Evolutionary conservation across 2,797 vertebrate genomes (phyloP).

Genomic region (Epinephelus malabaricus): DNA sequence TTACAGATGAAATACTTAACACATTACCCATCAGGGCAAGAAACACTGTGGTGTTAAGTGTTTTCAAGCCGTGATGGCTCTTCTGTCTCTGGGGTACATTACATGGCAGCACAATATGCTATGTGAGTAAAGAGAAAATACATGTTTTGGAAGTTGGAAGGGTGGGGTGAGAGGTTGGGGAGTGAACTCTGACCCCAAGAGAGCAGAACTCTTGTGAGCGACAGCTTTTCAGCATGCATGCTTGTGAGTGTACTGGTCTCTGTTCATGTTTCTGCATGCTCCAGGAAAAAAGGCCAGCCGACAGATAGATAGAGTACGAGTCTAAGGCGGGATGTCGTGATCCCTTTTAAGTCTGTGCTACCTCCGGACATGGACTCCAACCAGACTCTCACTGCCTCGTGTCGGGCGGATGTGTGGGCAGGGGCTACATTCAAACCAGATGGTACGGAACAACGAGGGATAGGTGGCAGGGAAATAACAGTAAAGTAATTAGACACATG

Average conservation of each 20-base stretch:
- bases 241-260: slow-evolving; percentile 65
- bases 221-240: slow-evolving; percentile 60
- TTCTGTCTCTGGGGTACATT: slow-evolving; percentile 21
- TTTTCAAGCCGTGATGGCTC: slow-evolving; percentile 21
- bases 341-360: slow-evolving; percentile 87
- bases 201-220: slow-evolving; percentile 37
- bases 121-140: slow-evolving; percentile 18
- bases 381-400: slow-evolving; percentile 97
- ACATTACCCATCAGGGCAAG: slow-evolving; percentile 13
- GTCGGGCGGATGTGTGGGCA: slow-evolving; percentile 92
- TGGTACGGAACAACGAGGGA: slow-evolving; percentile 70
- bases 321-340: slow-evolving; percentile 64
- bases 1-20: slow-evolving; percentile 19
- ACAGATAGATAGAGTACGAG: slow-evolving; percentile 54
- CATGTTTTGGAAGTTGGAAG: slow-evolving; percentile 21
- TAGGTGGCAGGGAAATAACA: slow-evolving; percentile 77
- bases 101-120: neutral
- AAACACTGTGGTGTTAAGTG: slow-evolving; percentile 25
- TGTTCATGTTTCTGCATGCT: slow-evolving; percentile 71
- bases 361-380: slow-evolving; percentile 98
- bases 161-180: slow-evolving; percentile 15
- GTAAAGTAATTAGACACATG: slow-evolving; percentile 81
- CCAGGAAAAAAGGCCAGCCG: slow-evolving; percentile 58
- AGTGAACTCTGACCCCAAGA: slow-evolving; percentile 50
- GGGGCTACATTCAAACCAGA: slow-evolving; percentile 89